These are phyloP conservation scores for Temnopleurus reevesii DNA, from an alignment of 53 echinoderm and acorn worm genomes.

Conservation along the genomic window DNA sequence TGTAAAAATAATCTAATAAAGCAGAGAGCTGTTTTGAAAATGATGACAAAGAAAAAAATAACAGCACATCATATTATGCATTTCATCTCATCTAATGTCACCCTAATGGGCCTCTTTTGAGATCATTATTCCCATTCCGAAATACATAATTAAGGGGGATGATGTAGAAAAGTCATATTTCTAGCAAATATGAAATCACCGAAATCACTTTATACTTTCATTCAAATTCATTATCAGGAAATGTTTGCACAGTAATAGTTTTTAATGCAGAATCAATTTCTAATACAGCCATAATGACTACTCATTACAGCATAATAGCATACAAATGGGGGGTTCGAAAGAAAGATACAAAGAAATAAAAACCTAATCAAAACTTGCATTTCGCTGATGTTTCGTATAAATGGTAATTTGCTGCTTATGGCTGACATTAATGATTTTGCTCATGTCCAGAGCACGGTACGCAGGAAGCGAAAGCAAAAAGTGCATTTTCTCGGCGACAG, in stretches of 20 bases:
- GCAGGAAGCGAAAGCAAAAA: neutral
- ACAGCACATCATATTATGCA: no score
- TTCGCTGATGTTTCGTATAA: slow-evolving; percentile 25
- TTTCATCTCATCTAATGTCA: neutral
- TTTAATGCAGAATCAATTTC: slow-evolving; percentile 38
- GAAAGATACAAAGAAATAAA: neutral
- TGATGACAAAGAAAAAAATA: no score
- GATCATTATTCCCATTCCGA: neutral
- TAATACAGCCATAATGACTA: slow-evolving; percentile 1
- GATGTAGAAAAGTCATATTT: neutral
- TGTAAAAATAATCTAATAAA: no score
- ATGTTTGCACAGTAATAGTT: slow-evolving; percentile 29
- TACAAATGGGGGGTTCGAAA: neutral
- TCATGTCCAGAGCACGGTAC: neutral
- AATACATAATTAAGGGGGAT: neutral
- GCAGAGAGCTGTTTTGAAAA: no score
- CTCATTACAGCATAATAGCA: slow-evolving; percentile 33
- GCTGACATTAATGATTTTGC: slow-evolving; percentile 15
- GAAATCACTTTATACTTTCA: slow-evolving; percentile 14
- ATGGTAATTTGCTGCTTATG: neutral
- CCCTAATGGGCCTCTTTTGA: neutral
- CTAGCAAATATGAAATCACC: neutral
- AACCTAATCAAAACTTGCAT: slow-evolving; percentile 8
- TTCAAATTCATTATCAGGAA: slow-evolving; percentile 23
- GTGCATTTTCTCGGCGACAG: neutral